Conservation (phyloP, 2,113 vertebrate species). For the Lampris megalopsis region DNA sequence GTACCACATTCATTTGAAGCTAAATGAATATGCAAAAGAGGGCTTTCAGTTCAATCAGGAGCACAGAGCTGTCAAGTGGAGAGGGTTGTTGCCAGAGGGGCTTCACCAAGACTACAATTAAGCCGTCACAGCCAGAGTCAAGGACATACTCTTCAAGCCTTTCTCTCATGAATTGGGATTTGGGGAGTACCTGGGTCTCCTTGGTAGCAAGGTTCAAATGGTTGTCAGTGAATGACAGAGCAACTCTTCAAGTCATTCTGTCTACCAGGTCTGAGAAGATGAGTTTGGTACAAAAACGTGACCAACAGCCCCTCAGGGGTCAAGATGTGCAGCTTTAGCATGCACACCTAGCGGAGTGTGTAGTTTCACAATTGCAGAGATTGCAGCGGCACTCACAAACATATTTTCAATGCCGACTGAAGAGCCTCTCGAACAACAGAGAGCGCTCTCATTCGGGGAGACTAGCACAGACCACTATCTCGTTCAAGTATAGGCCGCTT, state of each 20-base stretch:
- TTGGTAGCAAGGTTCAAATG: slow-evolving; percentile 81
- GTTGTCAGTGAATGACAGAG: slow-evolving; percentile 80
- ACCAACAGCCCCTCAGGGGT: slow-evolving; percentile 81
- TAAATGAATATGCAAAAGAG: slow-evolving; percentile 76
- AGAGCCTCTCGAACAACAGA: slow-evolving; percentile 65
- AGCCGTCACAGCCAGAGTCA: slow-evolving; percentile 81
- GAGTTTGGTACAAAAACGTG: slow-evolving; percentile 82
- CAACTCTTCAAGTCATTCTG: slow-evolving; percentile 69
- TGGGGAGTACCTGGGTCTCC: slow-evolving; percentile 81
- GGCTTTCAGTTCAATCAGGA: slow-evolving; percentile 72
- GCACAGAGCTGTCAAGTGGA: slow-evolving; percentile 73
- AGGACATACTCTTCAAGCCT: slow-evolving; percentile 80
- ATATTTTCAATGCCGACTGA: slow-evolving; percentile 64
- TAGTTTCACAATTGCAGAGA: slow-evolving; percentile 63
- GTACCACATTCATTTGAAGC: slow-evolving; percentile 37
- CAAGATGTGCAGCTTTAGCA: slow-evolving; percentile 60
- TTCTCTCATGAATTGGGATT: slow-evolving; percentile 85
- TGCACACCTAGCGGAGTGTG: slow-evolving; percentile 39
- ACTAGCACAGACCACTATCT: slow-evolving; percentile 15
- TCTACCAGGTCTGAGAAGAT: slow-evolving; percentile 69
- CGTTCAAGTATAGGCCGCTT: slow-evolving; percentile 29
- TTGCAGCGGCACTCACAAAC: slow-evolving; percentile 68
- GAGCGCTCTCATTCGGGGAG: slow-evolving; percentile 23
- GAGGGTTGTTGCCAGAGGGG: slow-evolving; percentile 80
- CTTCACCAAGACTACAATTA: slow-evolving; percentile 82